Base-by-base conservation (phyloP, 2,113 vertebrate species). In the Struthidea cinerea region DNA sequence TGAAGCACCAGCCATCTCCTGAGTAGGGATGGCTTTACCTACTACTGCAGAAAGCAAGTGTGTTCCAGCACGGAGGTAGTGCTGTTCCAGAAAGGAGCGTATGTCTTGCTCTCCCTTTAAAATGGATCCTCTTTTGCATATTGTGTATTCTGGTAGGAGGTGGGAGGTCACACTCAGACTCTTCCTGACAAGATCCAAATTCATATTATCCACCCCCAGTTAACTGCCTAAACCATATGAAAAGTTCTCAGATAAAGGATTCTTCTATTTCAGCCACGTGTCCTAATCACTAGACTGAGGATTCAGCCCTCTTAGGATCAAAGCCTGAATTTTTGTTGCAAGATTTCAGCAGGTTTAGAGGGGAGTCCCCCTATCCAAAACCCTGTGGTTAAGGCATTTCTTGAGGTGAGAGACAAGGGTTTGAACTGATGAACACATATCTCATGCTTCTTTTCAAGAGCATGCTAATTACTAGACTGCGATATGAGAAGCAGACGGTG, bases 81-180 rank as follows among this genome's bases (percentile, higher is more conserved):
- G 13, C 82, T 83, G 61, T 76, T 87, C 94, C 61, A 87, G 83
- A 89, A 74, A 90, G 59, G 55, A 90, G 59, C 11, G 37, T 73
- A 16, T 84, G 60, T 60, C 80, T 92, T 90, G 84, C 39, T 86
- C 76, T 87, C 76, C 79, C 73, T 84, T 95, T 92, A 77, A 96
- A 92, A 95, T 92, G 83, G 68, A 89, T 90, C 79, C 63, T 95
- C 64, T 61, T 96, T 86, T 94, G 88, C 85, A 90, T 93, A 80
- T 83, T 93, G 75, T 90, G 67, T 93, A 79, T 91, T 94, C 78
- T 87, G 82, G 81, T 94, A 96, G 95, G 92, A 95, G 80, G 90
- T 87, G 90, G 79, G 91, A 97, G 95, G 89, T 96, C 95, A 89
- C 80, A 81, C 60, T 86, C 49, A 73, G 60, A 78, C 60, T 95